Evolutionary conservation across 2,113 vertebrate genomes (phyloP), one percentile per base, ranked within the genome.

Genomic region (Hiodon tergisus): DNA sequence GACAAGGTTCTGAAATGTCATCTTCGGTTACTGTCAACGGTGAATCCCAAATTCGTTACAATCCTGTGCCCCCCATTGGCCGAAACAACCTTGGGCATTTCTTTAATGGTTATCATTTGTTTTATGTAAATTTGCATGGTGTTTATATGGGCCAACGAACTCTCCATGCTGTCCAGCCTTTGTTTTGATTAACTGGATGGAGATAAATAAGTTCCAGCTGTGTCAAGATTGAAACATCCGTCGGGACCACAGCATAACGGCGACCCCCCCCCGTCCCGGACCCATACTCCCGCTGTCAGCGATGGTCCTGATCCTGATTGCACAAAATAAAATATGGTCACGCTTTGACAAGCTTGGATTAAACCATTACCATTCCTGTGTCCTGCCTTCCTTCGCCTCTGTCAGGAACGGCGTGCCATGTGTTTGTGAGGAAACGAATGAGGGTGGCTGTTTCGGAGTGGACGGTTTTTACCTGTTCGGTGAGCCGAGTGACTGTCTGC

Each of bases 111-210:
- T 31, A 31, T 31, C 31, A 31, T 31, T 31, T 31, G 31, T 31
- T 31, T 31, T 31, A 31, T 31, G 31, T 31, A 31, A 31, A 31
- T 31, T 0, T 31, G 31, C 31, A 31, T 31, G 31, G 31, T 31
- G 31, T 31, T 31, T 31, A 31, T 1, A 13, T 47, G 46, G 6
- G 17, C 8, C 13, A 4, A 17, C 3, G 71, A 52, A 13, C 51
- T 10, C 16, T 31, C 61, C 48, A 4, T 54, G 65, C 14, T 67
- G n/a, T n/a, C 14, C 5, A 67, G 77, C 17, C 51, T 80, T 86
- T 85, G 78, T 87, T 87, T 88, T 89, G 78, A 81, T 88, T 85
- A 86, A 79, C 74, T 81, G 81, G 68, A 31, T 31, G 31, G 31
- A 31, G 31, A 31, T 31, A 2, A 16, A 63, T 63, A 6, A 4